phyloP scores from a whole-genome alignment of 2,888 invertebrate species.

The Smittia sp. region DNA sequence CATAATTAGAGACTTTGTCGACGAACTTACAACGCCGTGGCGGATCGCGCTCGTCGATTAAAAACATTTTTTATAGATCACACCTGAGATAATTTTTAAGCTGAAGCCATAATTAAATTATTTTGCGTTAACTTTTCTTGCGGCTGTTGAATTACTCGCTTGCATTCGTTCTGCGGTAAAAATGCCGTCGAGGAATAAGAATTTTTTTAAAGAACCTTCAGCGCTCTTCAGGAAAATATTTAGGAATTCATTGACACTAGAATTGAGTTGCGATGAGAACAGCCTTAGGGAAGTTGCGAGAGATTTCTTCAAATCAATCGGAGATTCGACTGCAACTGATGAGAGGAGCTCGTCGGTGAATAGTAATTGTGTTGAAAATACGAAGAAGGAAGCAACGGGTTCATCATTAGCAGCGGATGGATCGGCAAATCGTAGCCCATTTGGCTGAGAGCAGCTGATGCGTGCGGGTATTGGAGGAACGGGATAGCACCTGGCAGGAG shows the following conservation, averaged over 20 bases:
- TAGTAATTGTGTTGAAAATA: constrained; percentile 44
- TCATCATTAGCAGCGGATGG: constrained; percentile 53
- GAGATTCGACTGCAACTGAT: constrained; percentile 28
- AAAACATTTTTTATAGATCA: neutral
- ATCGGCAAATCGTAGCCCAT: constrained; percentile 49
- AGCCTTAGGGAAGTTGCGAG: neutral
- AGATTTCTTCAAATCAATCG: constrained; percentile 16
- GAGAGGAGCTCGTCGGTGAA: neutral
- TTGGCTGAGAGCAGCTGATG: constrained; percentile 43
- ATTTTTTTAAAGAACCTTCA: neutral
- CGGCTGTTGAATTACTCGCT: neutral
- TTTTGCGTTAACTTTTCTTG: constrained; percentile 1
- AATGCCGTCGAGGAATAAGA: neutral
- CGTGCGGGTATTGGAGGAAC: constrained; percentile 49
- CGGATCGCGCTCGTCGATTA: neutral
- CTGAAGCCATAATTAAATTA: constrained; percentile 31
- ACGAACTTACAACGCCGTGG: constrained; percentile 1
- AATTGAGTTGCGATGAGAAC: constrained; percentile 4
- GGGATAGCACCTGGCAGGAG: constrained; percentile 48
- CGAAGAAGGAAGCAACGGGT: constrained; percentile 47
- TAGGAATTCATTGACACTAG: constrained; percentile 5
- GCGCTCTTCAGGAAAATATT: neutral
- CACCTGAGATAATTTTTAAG: constrained; percentile 19
- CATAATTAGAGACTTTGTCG: constrained; percentile 26
- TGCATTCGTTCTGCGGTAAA: neutral